phyloP scores from a whole-genome alignment of 2,888 invertebrate species.

The Seira ritae region DNA sequence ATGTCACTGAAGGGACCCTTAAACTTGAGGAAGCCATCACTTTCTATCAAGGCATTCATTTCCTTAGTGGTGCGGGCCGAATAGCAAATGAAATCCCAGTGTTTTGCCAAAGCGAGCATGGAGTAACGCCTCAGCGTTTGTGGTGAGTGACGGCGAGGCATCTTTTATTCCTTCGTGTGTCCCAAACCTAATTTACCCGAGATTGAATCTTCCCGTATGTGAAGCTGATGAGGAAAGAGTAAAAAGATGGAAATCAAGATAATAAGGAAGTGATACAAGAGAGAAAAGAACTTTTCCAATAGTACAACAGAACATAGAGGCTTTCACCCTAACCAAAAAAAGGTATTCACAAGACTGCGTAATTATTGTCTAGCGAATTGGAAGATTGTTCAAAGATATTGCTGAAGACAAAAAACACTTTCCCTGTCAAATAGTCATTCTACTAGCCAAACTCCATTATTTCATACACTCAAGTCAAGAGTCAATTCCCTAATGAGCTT shows the following conservation, averaged over 20 bases:
- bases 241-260: background rate
- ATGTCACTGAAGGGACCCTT: constrained; percentile 74
- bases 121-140: constrained; percentile 49
- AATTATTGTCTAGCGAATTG: no score
- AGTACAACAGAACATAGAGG: no score
- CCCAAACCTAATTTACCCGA: background rate
- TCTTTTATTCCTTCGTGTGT: constrained; percentile 12
- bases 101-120: constrained; percentile 53
- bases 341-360: no score
- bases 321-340: no score
- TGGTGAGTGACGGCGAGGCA: constrained; percentile 61
- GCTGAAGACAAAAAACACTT: no score
- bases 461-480: constrained; percentile 4
- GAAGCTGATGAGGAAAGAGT: background rate
- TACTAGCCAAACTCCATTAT: background rate
- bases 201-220: no score
- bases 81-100: constrained; percentile 74
- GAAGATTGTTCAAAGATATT: no score
- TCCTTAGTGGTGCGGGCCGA: constrained; percentile 63
- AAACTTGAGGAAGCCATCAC: constrained; percentile 71
- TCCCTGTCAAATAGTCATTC: background rate
- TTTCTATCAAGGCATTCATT: constrained; percentile 72
- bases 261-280: no score
- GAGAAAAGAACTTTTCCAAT: no score
- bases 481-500: constrained; percentile 41